Conservation (phyloP, 2,888 invertebrate genomes). For the Epistrophe eligans region DNA sequence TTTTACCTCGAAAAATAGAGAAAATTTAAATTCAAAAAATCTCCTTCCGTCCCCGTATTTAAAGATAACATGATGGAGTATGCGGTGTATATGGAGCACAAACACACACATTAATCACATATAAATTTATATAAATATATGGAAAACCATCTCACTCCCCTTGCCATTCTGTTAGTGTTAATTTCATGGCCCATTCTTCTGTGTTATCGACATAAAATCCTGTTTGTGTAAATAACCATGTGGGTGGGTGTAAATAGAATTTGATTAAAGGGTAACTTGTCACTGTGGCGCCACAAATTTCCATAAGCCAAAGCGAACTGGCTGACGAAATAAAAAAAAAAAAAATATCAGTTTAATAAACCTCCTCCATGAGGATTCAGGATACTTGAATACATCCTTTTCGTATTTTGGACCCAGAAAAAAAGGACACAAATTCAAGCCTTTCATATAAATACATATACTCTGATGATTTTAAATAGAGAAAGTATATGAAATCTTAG, state of each 20-base stretch:
- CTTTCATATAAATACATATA: conserved; percentile 18
- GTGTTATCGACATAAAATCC: conserved; percentile 74
- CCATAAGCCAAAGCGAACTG: conserved; percentile 71
- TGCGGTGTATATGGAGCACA: conserved; percentile 1
- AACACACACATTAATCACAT: not conserved
- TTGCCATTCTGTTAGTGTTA: conserved; percentile 48
- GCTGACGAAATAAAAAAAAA: conserved; percentile 16
- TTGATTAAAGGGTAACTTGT: conserved; percentile 80
- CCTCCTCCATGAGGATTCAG: conserved; percentile 8
- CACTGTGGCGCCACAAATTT: conserved; percentile 80
- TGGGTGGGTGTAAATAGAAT: conserved; percentile 81
- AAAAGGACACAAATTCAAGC: conserved; percentile 36
- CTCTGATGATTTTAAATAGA: conserved; percentile 2
- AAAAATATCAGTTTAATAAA: not conserved
- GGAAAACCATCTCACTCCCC: conserved; percentile 6
- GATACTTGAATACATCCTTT: conserved; percentile 49
- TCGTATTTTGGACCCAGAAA: conserved; percentile 50
- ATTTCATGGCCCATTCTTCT: conserved; percentile 73
- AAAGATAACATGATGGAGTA: not conserved
- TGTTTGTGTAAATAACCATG: conserved; percentile 76
- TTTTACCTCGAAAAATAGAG: conserved; percentile 30
- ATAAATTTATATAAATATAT: conserved; percentile 6
- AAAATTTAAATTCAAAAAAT: conserved; percentile 47
- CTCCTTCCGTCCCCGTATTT: not conserved
- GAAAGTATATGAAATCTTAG: conserved; percentile 13